Conservation (phyloP, 2,888 invertebrate species). For the Gerris lacustris region DNA sequence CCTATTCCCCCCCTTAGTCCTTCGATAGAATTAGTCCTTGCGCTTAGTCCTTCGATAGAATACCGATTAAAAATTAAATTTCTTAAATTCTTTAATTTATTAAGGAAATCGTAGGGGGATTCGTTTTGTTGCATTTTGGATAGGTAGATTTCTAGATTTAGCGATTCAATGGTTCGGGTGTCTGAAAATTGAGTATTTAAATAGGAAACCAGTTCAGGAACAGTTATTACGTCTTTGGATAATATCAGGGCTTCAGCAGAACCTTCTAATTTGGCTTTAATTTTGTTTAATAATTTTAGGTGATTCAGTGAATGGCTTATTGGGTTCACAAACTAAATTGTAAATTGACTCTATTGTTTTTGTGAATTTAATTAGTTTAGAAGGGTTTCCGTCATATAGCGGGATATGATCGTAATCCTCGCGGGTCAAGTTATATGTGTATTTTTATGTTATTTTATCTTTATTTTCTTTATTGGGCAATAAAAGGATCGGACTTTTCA, state of each 20-base stretch:
- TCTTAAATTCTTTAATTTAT: constrained; percentile 11
- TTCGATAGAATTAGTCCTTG: no score
- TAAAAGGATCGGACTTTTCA: no score
- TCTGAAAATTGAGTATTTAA: constrained; percentile 9
- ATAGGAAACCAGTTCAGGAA: neutral
- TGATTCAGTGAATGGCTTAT: neutral
- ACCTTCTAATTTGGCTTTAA: constrained; percentile 3
- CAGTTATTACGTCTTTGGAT: neutral
- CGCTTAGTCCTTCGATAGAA: constrained; percentile 3
- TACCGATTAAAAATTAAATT: constrained; percentile 16
- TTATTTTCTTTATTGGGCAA: neutral
- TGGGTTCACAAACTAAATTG: neutral
- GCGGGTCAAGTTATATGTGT: constrained; percentile 3
- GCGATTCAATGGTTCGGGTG: constrained; percentile 9
- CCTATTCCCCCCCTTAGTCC: no score
- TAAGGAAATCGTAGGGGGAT: constrained; percentile 10
- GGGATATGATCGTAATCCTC: constrained; percentile 7
- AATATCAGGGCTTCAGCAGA: neutral
- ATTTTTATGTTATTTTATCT: neutral
- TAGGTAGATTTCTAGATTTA: constrained; percentile 11
- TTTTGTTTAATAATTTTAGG: constrained; percentile 5
- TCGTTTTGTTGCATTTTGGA: neutral
- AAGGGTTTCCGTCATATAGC: neutral
- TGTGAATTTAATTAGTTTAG: neutral
- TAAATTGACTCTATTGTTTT: neutral